phyloP scores from a whole-genome alignment of 1,140 invertebrate species.

The Hyles euphorbiae region DNA sequence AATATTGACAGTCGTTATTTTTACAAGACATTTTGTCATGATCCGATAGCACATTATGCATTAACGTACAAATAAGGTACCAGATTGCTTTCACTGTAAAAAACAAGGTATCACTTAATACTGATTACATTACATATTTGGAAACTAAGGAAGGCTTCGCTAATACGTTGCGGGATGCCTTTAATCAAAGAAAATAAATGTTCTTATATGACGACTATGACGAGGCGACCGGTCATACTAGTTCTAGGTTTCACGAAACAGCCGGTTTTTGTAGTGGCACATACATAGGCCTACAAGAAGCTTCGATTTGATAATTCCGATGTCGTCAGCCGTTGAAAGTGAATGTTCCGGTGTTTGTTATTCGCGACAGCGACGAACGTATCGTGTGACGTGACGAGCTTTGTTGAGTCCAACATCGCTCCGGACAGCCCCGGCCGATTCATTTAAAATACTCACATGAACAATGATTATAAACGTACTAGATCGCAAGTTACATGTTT shows the following conservation, averaged over 20 bases:
- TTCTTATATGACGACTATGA: too few species aligned
- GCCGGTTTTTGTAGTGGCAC: neutral
- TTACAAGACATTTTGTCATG: constrained; percentile 14
- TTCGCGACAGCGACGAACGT: constrained; percentile 35
- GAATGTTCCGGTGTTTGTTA: constrained; percentile 68
- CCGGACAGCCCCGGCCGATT: constrained; percentile 20
- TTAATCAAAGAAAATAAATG: too few species aligned
- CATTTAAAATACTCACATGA: constrained; percentile 17
- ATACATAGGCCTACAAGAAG: neutral
- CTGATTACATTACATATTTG: too few species aligned
- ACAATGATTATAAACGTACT: constrained; percentile 13
- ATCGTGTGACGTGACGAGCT: constrained; percentile 44
- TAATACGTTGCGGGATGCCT: too few species aligned
- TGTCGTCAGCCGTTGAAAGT: constrained; percentile 58
- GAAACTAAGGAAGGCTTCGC: too few species aligned
- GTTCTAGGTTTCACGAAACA: neutral
- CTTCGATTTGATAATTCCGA: constrained; percentile 35
- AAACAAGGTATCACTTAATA: too few species aligned
- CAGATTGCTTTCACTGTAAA: too few species aligned
- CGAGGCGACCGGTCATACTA: neutral
- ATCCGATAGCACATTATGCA: constrained; percentile 24
- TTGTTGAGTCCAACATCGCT: constrained; percentile 30
- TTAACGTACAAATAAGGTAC: constrained; percentile 4
- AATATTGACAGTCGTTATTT: constrained; percentile 36
- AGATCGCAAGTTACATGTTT: too few species aligned